phyloP scores from a whole-genome alignment of 2,113 vertebrate genomes.

The Muntiacus reevesi region DNA sequence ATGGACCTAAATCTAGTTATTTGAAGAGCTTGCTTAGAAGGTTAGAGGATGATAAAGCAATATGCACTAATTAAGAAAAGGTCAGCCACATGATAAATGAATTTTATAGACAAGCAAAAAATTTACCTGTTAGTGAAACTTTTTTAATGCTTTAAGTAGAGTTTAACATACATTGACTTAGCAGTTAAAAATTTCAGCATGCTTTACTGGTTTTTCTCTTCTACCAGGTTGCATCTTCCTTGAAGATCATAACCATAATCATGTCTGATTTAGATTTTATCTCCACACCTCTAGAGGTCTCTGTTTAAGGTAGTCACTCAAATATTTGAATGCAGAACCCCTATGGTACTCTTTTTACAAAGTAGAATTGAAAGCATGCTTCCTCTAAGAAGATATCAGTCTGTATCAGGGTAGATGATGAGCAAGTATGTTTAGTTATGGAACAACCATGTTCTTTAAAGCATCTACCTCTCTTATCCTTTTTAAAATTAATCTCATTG shows the following conservation, averaged over 20 bases:
- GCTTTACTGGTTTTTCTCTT: not conserved
- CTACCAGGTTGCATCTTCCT: not conserved
- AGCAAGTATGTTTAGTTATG: not conserved
- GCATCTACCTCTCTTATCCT: not conserved
- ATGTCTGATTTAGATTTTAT: not conserved
- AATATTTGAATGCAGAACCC: not conserved
- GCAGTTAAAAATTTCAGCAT: not conserved
- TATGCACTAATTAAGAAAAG: slow-evolving; percentile 10
- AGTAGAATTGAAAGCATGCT: not conserved
- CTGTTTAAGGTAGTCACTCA: not conserved
- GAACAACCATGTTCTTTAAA: not conserved
- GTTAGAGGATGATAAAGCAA: not conserved
- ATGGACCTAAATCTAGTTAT: not conserved
- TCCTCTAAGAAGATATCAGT: not conserved
- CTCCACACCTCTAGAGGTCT: not conserved
- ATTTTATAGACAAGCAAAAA: not conserved
- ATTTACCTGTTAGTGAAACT: not conserved
- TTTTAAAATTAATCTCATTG: not conserved
- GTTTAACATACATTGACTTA: not conserved
- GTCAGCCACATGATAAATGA: not conserved
- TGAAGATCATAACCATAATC: not conserved
- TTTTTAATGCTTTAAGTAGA: not conserved
- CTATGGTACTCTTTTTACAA: not conserved
- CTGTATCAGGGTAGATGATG: not conserved
- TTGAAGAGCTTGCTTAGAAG: not conserved